A percentile compares a stretch with the other conserved stretches of the same genome.
These are phyloP conservation scores for Champsocephalus esox DNA, from an alignment of 2,797 vertebrate species.

Conservation along the genomic window DNA sequence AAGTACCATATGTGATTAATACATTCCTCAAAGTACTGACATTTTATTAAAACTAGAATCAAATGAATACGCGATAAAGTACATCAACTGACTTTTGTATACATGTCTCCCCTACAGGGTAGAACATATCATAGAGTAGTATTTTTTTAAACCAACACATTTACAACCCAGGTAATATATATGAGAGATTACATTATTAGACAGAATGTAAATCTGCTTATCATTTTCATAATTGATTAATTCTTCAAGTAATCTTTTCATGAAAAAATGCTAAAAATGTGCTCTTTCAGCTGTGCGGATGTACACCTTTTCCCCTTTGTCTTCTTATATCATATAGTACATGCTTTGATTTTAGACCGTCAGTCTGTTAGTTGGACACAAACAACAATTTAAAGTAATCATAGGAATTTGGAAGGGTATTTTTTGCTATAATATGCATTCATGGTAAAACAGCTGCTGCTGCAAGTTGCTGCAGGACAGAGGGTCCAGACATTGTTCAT, in stretches of 20 bases:
- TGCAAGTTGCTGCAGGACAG: constrained; percentile 6
- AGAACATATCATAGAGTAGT: background rate
- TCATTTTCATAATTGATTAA: no score
- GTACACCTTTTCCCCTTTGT: background rate
- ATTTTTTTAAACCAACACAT: background rate
- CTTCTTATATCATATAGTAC: no score
- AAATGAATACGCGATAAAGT: background rate
- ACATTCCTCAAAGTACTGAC: background rate
- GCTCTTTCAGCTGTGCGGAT: background rate
- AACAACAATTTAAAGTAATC: background rate
- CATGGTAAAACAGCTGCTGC: constrained; percentile 1
- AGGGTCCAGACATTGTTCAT: constrained; percentile 1
- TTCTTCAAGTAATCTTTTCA: background rate
- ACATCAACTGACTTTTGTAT: background rate
- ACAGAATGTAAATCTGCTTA: background rate
- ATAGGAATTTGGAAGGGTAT: no score
- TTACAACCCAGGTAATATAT: no score
- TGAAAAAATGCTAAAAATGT: no score
- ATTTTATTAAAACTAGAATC: background rate
- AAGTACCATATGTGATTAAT: background rate
- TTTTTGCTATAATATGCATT: background rate
- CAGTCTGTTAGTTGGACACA: background rate
- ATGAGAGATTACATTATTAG: no score
- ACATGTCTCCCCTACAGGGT: background rate
- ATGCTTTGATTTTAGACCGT: background rate